Base-by-base conservation (phyloP, 2,888 invertebrate genomes). In the Spatulosminthurus flaviceps region DNA sequence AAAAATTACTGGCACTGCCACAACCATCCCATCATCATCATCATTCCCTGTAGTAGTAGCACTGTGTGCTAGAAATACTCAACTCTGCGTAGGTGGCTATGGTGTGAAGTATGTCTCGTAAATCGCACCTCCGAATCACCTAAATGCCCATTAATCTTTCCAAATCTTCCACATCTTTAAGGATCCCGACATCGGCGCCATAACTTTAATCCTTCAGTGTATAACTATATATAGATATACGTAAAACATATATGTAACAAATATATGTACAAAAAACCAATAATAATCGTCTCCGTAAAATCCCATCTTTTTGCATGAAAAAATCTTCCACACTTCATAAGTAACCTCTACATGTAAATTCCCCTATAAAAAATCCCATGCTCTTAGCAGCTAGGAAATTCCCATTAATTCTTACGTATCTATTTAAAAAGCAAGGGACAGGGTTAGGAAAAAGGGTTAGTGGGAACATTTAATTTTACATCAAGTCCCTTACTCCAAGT, bases 41-140 rank as follows among this genome's bases (percentile, higher is more conserved):
- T 51, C n/a, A n/a, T n/a, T n/a, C n/a, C n/a, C n/a, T n/a, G n/a
- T n/a, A n/a, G n/a, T n/a, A n/a, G n/a, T n/a, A n/a, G n/a, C n/a
- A n/a, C n/a, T n/a, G n/a, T n/a, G n/a, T n/a, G n/a, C n/a, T n/a
- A n/a, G n/a, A n/a, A n/a, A n/a, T n/a, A n/a, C n/a, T n/a, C n/a
- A n/a, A n/a, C n/a, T n/a, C 16, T 19, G 51, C 16, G 29, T 67
- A 29, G 67, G 26, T 28, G 29, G 67, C 11, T 67, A n/a, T n/a
- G 67, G 67, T 67, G 67, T 67, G 67, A 67, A 67, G 29, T 26
- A 11, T 26, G 67, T 67, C 67, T 67, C 67, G 67, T 67, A 67
- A 67, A 67, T 67, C 67, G 28, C 67, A 26, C 67, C 29, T 64
- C n/a, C 64, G 22, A 64, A 26, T 64, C 64, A 64, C 24, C 26